Percentiles rank a stretch among this genome's conserved stretches.
These are phyloP conservation scores for Naja naja DNA, from an alignment of 2,113 vertebrate genomes.

Conservation along the genomic window DNA sequence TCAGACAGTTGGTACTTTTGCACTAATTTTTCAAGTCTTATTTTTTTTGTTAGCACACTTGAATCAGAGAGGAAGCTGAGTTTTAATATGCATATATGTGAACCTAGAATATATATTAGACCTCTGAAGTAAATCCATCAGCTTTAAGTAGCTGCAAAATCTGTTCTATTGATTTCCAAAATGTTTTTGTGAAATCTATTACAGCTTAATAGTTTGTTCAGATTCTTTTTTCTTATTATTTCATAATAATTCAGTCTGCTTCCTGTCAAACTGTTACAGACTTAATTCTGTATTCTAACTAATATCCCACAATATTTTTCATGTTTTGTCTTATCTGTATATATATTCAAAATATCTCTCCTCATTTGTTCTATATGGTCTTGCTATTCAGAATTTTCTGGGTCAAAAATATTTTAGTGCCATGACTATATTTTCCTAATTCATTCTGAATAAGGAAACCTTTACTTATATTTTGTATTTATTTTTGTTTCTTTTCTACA, in stretches of 20 bases:
- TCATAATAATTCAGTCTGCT: not conserved
- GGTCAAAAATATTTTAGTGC: not conserved
- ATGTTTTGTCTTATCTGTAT: not conserved
- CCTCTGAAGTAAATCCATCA: not conserved
- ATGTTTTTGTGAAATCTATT: not conserved
- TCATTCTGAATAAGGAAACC: not conserved
- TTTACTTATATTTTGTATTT: constrained; percentile 5
- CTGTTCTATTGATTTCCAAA: not conserved
- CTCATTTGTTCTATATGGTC: not conserved
- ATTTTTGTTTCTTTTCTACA: not conserved
- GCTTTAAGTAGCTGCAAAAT: not conserved
- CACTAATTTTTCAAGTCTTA: not conserved
- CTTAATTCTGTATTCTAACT: not conserved
- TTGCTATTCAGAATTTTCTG: not conserved
- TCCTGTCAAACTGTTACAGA: not conserved
- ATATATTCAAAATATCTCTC: not conserved
- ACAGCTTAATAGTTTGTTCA: not conserved
- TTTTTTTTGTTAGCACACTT: not conserved
- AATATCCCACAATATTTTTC: not conserved
- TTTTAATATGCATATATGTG: not conserved
- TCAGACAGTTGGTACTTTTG: not conserved
- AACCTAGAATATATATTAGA: not conserved
- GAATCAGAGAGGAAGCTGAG: not conserved
- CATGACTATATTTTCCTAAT: not conserved
- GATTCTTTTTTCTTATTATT: not conserved